Evolutionary conservation across 2,888 invertebrate species (phyloP), one percentile per base, ranked within the genome.

Genomic region (Tricholauxania praeusta): DNA sequence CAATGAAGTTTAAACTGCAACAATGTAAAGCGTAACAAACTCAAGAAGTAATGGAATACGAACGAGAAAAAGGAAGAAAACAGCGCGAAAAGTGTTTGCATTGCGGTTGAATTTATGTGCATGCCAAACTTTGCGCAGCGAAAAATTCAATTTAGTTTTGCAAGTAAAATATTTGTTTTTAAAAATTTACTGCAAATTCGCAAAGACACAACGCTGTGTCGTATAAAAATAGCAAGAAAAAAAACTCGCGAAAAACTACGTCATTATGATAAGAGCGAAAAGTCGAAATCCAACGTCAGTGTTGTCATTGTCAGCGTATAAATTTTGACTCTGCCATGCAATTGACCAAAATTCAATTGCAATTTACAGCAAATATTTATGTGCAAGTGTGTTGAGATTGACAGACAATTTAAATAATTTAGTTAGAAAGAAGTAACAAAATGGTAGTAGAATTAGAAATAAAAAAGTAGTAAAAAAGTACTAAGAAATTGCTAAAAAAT

Each of bases 161-260:
- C 72, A 76, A 79, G 77, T 76, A 78, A 79, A 79, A 79, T 79
- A 79, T 79, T 79, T 79, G 77, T 77, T 76, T 72, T 51, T 72
- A 73, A 72, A 78, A 78, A 79, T 79, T 79, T 79, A 79, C 77
- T 77, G 75, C 77, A 78, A 77, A 78, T 78, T 78, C 74, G 67
- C 75, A 15, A 63, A 64, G 57, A 63, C 47, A 68, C 57, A 47
- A 49, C 47, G 12, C 22, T 17, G 60, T 67, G 22, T 15, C 47
- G n/a, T 48, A 53, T 2, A 72, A 39, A 60, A 12, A 19, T 12
- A 49, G 49, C 19, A 69, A 12, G 22, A 55, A 60, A 53, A 12
- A 64, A 66, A 62, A 68, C 60, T 52, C 52, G 39, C 64, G 48
- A 63, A 72, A 66, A 10, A 39, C 39, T 39, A 39, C 39, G 10